Evolutionary conservation across 2,113 vertebrate species (phyloP).

Genomic region (Pituophis catenifer): DNA sequence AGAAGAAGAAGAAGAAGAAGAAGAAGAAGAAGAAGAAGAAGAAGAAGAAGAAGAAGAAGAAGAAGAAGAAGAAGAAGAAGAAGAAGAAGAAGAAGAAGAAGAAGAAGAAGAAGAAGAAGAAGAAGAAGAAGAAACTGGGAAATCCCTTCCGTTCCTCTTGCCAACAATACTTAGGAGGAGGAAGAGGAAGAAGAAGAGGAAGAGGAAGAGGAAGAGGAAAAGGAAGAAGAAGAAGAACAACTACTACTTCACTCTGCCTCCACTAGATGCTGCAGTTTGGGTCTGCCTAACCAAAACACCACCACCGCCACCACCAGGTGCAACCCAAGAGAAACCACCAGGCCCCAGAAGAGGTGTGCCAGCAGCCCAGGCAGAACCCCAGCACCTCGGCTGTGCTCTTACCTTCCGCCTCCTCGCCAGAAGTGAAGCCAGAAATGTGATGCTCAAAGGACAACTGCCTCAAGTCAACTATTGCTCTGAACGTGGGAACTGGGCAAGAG

Average conservation of each 20-base stretch:
- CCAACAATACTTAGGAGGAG: background rate
- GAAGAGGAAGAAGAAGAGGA: no score
- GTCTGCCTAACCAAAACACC: background rate
- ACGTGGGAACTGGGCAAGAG: background rate
- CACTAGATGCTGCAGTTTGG: background rate
- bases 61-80: no score
- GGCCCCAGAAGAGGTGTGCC: background rate
- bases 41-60: background rate
- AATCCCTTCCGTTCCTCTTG: background rate
- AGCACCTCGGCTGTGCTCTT: background rate
- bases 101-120: no score
- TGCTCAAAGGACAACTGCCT: conserved; percentile 60
- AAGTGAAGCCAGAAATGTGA: conserved; percentile 47
- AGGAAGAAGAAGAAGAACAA: no score
- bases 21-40: no score
- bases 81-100: no score
- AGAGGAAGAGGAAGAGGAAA: no score
- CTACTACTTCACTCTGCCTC: background rate
- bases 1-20: background rate
- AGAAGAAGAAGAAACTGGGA: no score
- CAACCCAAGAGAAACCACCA: background rate
- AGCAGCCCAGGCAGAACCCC: background rate
- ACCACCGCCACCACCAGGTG: background rate
- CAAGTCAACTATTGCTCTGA: conserved; percentile 31
- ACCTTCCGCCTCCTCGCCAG: conserved; percentile 53